These are phyloP conservation scores for Lepidocyrtinus sp. DNA, from an alignment of 2,888 invertebrate species.

Conservation along the genomic window DNA sequence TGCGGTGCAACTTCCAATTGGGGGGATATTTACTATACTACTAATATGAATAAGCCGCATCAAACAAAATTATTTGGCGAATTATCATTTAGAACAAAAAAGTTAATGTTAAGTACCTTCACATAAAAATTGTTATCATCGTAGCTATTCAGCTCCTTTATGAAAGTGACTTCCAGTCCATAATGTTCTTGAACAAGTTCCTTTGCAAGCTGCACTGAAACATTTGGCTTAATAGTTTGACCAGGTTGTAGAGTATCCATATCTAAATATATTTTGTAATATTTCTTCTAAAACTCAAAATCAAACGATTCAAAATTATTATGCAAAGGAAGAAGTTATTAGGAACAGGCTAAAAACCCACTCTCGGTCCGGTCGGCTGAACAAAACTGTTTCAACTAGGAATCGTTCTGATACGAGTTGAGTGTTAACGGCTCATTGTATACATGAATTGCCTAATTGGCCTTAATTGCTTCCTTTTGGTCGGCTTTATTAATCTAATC, in stretches of 20 bases:
- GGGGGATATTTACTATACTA: too few relatives aligned
- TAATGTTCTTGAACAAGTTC: slow-evolving; percentile 77
- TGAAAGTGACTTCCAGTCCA: slow-evolving; percentile 76
- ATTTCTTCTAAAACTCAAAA: neutral
- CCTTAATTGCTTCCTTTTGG: neutral
- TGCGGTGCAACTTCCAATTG: too few relatives aligned
- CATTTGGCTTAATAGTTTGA: slow-evolving; percentile 76
- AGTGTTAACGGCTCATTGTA: too few relatives aligned
- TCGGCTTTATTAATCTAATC: neutral
- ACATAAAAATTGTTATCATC: slow-evolving; percentile 86
- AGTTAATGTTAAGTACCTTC: slow-evolving; percentile 74
- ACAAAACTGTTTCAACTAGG: neutral
- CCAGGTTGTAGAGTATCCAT: slow-evolving; percentile 75
- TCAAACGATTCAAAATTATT: neutral
- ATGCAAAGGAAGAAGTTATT: neutral
- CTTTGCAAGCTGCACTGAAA: slow-evolving; percentile 75
- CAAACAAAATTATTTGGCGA: slow-evolving; percentile 69
- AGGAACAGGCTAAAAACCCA: too few relatives aligned
- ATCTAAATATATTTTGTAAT: neutral
- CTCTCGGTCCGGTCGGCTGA: neutral
- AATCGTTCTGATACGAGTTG: too few relatives aligned
- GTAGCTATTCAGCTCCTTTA: slow-evolving; percentile 81
- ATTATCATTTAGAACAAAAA: neutral
- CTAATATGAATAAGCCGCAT: neutral
- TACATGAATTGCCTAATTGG: neutral